Evolutionary conservation across 2,888 invertebrate genomes (phyloP), one percentile per base, ranked within the genome.

Genomic region (Malacosoma neustria): DNA sequence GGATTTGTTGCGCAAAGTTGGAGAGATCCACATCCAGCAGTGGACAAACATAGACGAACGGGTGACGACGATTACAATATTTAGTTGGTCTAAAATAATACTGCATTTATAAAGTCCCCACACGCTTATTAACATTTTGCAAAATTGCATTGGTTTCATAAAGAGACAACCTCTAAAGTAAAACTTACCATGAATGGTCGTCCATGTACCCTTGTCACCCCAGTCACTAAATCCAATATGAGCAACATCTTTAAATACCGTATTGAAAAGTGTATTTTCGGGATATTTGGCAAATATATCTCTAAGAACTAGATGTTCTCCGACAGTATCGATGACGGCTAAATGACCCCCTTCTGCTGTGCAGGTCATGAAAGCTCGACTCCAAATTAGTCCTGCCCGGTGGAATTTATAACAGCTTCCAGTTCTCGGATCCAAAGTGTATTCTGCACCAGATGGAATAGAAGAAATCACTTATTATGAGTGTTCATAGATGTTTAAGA

Each of bases 351-450:
- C 69, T 40, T 74, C 74, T 0, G 64, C 65, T 2, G 52, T 38
- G 33, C 74, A 74, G 1, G 62, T 43, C 55, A 68, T 62, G 48
- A 54, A 58, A 0, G 72, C 74, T 0, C 64, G 46, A 0, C 61
- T 48, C 60, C 67, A 74, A 3, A 51, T 54, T 2, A 59, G 48
- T 1, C 65, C 60, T 1, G 49, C 40, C 1, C 35, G 41, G 42
- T 73, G 72, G 43, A 71, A 65, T 43, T 75, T 74, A 47, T 75
- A 74, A 36, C 74, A 74, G 13, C 48, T 63, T 1, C 59, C 54
- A 0, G 72, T 72, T 7, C 57, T 41, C 0, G 22, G 1, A 6
- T 70, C 61, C 1, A 55, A 22, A 0, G 2, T 34, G 40, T 74
- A 74, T 14, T 43, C 73, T 74, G 47, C 6, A 50, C 46, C 7